Conservation (phyloP, 2,113 vertebrate species). For the Callocephalon fimbriatum region DNA sequence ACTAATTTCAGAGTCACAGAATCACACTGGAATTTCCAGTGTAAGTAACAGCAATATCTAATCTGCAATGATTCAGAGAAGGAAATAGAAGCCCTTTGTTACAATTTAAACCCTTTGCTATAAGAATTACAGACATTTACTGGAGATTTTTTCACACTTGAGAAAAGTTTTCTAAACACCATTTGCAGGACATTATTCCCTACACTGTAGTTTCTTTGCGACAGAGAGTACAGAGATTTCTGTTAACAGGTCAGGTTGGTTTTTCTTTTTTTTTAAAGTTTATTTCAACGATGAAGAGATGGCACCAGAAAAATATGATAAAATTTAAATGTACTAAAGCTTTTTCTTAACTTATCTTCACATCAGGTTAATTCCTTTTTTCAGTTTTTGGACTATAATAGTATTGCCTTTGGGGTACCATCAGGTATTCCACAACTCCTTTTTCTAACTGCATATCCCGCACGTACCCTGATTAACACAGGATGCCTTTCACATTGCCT, state of each 20-base stretch:
- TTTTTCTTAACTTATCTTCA: not conserved
- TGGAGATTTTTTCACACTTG: not conserved
- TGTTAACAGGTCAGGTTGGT: not conserved
- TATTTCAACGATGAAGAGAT: not conserved
- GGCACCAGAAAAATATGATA: accelerated
- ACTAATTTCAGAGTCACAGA: not conserved
- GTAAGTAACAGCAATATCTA: not conserved
- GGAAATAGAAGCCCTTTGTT: not conserved
- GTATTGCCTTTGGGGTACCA: not conserved
- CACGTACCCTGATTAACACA: not conserved
- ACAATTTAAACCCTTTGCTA: not conserved
- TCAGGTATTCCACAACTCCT: not conserved
- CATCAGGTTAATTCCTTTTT: not conserved
- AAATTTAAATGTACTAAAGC: not conserved
- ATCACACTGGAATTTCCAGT: not conserved
- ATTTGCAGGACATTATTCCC: not conserved
- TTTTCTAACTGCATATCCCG: not conserved
- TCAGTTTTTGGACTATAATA: not conserved
- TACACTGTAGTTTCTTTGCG: not conserved
- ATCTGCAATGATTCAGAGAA: not conserved
- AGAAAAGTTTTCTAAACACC: not conserved
- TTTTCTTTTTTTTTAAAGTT: not conserved
- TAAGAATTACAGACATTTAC: not conserved
- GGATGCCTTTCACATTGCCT: not conserved
- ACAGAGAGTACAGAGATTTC: not conserved